Base-by-base conservation (phyloP, 1,140 invertebrate genomes). In the Cotesia typhae region DNA sequence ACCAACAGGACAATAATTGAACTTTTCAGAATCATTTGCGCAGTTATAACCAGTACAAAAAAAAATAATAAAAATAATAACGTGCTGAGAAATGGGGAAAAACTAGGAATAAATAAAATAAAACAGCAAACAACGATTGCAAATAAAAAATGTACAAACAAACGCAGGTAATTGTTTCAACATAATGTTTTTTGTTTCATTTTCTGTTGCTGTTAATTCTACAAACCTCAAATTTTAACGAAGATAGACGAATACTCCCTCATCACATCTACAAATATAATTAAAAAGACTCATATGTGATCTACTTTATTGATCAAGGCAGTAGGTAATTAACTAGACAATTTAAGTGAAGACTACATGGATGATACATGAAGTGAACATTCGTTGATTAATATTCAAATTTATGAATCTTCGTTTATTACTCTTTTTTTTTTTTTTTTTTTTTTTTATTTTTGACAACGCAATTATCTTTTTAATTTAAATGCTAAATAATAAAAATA, bases 201-300 rank as follows among this genome's bases (percentile, higher is more conserved):
- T 57, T 17, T 68, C 28, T 68, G 41, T 47, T 47, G 41, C 28
- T 57, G 53, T 57, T 68, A 53, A 28, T 74, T 74, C 68, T 74
- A 74, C 72, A 70, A 74, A 74, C 72, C 72, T 74, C 72, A 68
- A 66, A 65, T 67, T 60, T 60, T 74, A 74, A 74, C 68, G 72
- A 66, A 74, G 72, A 66, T 63, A 68, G 68, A 70, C 67, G 72
- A 69, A 57, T 38, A 55, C 72, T 65, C 68, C 61, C 67, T 74
- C 72, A 74, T 47, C 4, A 47, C 72, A 74, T 74, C 72, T 74
- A 74, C 72, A 74, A 74, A 74, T 74, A 69, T 53, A 74, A 68
- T 57, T 57, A 57, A 65, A 70, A 57, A 70, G 6, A 47, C 41
- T 47, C 51, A 41, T 47, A 61, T 70, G 68, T 70, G 63, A 74